Percentiles rank a stretch among this genome's conserved stretches.
These are phyloP conservation scores for Aphidius colemani DNA, from an alignment of 2,888 invertebrate genomes.

Conservation along the genomic window DNA sequence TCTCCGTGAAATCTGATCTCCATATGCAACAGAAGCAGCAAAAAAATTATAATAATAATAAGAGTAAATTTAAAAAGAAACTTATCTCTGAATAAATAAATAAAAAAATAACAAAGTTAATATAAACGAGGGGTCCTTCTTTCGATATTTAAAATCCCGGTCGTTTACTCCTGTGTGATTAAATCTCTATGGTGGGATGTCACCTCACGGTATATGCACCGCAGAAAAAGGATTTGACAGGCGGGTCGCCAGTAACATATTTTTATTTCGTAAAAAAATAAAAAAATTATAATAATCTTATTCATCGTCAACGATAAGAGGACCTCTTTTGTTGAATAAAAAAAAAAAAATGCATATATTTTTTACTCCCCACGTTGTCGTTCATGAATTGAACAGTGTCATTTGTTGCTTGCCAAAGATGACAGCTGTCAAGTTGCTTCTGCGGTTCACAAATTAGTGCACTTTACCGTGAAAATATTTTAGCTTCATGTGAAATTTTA, in stretches of 20 bases:
- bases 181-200: constrained; percentile 47
- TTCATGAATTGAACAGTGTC: constrained; percentile 54
- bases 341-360: background rate
- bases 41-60: background rate
- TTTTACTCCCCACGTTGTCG: constrained; percentile 9
- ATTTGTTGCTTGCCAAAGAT: constrained; percentile 51
- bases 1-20: background rate
- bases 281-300: no score
- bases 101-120: no score
- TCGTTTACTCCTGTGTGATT: constrained; percentile 39
- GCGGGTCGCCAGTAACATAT: constrained; percentile 49
- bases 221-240: constrained; percentile 51
- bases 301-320: background rate
- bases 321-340: constrained; percentile 17
- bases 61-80: no score
- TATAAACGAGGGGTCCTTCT: no score
- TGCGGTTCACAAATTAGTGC: background rate
- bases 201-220: constrained; percentile 48
- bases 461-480: background rate
- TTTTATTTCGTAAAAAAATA: background rate
- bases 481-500: no score
- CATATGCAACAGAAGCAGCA: background rate
- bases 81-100: no score
- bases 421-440: constrained; percentile 56
- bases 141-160: constrained; percentile 20